A percentile compares a stretch with the other conserved stretches of the same genome.
phyloP scores from a whole-genome alignment of 2,888 invertebrate species.

The Vannuccia rotundouncinata region DNA sequence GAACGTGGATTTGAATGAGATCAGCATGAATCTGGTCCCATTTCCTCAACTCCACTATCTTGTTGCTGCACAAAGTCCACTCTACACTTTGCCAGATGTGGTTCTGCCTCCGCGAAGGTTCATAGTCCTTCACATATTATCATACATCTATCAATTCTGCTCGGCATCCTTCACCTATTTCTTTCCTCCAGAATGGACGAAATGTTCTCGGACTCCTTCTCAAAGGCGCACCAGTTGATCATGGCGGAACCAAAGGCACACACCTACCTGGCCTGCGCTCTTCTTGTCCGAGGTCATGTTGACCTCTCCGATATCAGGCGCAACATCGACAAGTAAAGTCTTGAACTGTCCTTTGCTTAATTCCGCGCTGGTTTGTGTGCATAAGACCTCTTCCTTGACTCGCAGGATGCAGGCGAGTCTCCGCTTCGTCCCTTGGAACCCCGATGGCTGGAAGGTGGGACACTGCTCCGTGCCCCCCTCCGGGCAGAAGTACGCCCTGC shows the following conservation, averaged over 20 bases:
- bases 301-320: conserved; percentile 56
- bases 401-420: conserved; percentile 51
- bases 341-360: too few relatives aligned
- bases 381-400: conserved; percentile 8
- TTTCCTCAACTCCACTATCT: conserved; percentile 57
- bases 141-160: too few relatives aligned
- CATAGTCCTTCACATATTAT: neutral
- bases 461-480: conserved; percentile 56
- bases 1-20: conserved; percentile 58
- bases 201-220: conserved; percentile 57
- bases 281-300: conserved; percentile 56
- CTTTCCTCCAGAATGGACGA: conserved; percentile 51
- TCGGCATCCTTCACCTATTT: too few relatives aligned
- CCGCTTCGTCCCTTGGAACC: conserved; percentile 57
- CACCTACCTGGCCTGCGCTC: conserved; percentile 56
- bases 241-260: conserved; percentile 53
- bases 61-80: conserved; percentile 55
- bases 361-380: too few relatives aligned
- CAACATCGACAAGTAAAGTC: conserved; percentile 57
- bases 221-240: conserved; percentile 53
- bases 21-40: conserved; percentile 58
- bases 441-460: conserved; percentile 58
- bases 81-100: conserved; percentile 52
- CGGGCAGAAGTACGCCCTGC: conserved; percentile 54
- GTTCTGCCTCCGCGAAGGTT: conserved; percentile 51